A percentile compares a stretch with the other conserved stretches of the same genome.
These are phyloP conservation scores for Chaetops frenatus DNA, from an alignment of 2,113 vertebrate species.

Conservation along the genomic window DNA sequence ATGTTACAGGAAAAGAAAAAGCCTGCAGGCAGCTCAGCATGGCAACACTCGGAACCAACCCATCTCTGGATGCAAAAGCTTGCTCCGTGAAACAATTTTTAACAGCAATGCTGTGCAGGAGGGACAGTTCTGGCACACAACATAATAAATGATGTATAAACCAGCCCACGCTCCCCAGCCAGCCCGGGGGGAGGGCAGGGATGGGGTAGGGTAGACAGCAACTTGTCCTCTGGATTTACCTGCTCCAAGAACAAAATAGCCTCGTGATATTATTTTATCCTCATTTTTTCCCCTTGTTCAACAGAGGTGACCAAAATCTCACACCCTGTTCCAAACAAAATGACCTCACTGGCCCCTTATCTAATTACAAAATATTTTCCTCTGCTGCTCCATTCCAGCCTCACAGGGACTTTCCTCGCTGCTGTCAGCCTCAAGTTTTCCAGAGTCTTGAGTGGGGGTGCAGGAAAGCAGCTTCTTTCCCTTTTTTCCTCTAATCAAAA, in stretches of 20 bases:
- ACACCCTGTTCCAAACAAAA: background rate
- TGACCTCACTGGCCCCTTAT: background rate
- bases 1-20: background rate
- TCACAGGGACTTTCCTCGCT: background rate
- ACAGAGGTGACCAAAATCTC: background rate
- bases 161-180: background rate
- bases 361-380: slow-evolving; percentile 17
- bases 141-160: background rate
- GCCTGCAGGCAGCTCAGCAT: background rate
- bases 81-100: background rate
- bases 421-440: background rate
- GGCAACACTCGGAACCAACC: background rate
- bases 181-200: background rate
- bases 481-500: background rate
- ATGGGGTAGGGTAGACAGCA: background rate
- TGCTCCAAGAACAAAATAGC: background rate
- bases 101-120: background rate
- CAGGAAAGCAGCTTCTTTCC: slow-evolving; percentile 2
- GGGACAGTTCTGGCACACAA: background rate
- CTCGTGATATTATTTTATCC: background rate
- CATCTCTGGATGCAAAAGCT: background rate
- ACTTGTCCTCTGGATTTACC: background rate
- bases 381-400: background rate
- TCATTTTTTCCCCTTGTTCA: background rate
- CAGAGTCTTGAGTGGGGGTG: background rate